Evolutionary conservation across 2,888 invertebrate genomes (phyloP).

Genomic region (Merodon equestris): DNA sequence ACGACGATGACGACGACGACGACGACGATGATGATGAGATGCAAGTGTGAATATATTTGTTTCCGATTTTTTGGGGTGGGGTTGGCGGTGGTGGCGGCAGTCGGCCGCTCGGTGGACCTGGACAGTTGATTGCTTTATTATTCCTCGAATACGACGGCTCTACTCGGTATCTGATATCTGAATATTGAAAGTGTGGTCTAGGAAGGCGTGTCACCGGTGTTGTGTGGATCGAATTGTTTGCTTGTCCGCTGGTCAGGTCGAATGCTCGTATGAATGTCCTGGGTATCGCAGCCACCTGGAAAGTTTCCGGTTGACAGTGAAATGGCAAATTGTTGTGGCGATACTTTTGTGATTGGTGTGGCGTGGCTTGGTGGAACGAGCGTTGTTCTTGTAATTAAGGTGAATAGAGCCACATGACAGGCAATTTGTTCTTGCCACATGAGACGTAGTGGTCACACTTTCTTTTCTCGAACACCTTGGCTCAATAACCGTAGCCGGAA

Average conservation of each 20-base stretch:
- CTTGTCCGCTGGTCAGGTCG: neutral
- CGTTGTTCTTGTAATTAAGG: conserved; percentile 12
- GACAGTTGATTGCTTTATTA: conserved; percentile 69
- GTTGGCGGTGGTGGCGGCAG: too few relatives aligned
- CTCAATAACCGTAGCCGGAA: too few relatives aligned
- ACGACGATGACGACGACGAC: conserved; percentile 15
- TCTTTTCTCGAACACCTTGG: too few relatives aligned
- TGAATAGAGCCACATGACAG: conserved; percentile 10
- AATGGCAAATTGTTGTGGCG: conserved; percentile 47
- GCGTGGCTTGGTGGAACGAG: conserved; percentile 1
- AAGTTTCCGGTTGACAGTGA: conserved; percentile 27
- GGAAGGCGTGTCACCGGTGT: conserved; percentile 6
- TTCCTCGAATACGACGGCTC: conserved; percentile 41
- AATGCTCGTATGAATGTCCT: neutral
- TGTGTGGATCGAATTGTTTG: conserved; percentile 25
- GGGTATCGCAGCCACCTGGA: too few relatives aligned
- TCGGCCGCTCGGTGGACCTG: neutral
- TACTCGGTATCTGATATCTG: conserved; percentile 52
- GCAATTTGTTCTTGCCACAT: neutral
- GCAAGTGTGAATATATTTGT: conserved; percentile 68
- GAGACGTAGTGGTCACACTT: too few relatives aligned
- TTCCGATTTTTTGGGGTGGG: conserved; percentile 35
- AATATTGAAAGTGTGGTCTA: conserved; percentile 51
- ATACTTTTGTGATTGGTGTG: conserved; percentile 38
- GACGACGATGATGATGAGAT: conserved; percentile 62